Base-by-base conservation (phyloP, 2,797 vertebrate genomes). In the Malacoctenus gilli region DNA sequence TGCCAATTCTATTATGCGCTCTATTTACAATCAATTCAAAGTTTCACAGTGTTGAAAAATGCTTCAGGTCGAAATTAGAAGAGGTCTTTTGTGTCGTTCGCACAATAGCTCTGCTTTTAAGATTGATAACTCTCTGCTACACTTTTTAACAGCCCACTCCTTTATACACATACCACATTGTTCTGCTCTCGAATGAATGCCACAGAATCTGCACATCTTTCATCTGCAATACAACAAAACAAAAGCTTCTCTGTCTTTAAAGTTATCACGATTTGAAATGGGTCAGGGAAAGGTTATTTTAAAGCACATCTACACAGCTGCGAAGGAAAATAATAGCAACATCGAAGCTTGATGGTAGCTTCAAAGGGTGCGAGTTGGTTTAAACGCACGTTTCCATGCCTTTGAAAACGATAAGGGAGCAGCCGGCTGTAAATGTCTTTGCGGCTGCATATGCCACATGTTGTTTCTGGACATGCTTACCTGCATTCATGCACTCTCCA, bases 401-500 rank as follows among this genome's bases (percentile, higher is more conserved):
- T 69, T 36, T 47, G n/a, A n/a, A n/a, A n/a, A 28, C 28, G 30
- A n/a, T n/a, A n/a, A n/a, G 20, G 19, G 4, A 44, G 2, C n/a
- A 39, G 23, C 36, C 28, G 4, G n/a, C 22, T 59, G 41, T 34
- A 20, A 46, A 11, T 38, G 23, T 38, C 34, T 15, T 19, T n/a
- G n/a, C 0, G 2, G 57, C 38, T 37, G 34, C 16, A 22, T 39
- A 12, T 23, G 1, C 10, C 25, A 19, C 39, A 16, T 5, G 1
- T 19, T 6, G 9, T 18, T 38, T 37, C 15, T 4, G 21, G 34
- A 10, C 20, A 1, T 19, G 1, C 18, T 5, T 83, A 95, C 94
- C 94, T 94, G 94, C 94, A 95, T 83, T 95, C 92, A 1, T 95
- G 92, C 57, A 92, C 92, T 87, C 94, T 92, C 95, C 95, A 96